Evolutionary conservation across 2,113 vertebrate genomes (phyloP).

Genomic region (Upupa epops): DNA sequence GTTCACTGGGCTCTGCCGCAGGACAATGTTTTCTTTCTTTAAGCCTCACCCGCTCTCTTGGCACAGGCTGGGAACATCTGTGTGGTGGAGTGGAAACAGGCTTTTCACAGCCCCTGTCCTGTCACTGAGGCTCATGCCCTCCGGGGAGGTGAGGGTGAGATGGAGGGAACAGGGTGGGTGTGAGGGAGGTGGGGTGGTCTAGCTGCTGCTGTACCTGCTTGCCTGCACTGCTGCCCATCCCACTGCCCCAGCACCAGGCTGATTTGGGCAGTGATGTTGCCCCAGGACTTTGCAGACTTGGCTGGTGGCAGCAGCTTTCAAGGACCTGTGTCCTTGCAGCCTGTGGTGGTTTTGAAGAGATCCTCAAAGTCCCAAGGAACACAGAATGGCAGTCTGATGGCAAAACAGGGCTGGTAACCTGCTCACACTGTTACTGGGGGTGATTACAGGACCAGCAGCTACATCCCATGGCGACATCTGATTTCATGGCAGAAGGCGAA

Average conservation of each 20-base stretch:
- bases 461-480: neutral
- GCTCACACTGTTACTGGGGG: accelerated
- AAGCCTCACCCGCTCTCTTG: constrained; percentile 16
- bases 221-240: neutral
- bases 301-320: neutral
- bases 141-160: neutral
- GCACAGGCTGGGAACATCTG: neutral
- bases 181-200: neutral
- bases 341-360: neutral
- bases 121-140: neutral
- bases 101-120: neutral
- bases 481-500: neutral
- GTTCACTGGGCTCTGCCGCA: neutral
- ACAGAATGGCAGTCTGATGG: neutral
- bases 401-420: neutral
- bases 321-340: neutral
- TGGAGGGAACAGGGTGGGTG: neutral
- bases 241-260: neutral
- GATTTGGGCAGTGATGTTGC: neutral
- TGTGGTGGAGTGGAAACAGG: neutral
- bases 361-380: neutral
- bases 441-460: neutral
- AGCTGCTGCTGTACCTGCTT: neutral
- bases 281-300: neutral
- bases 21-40: constrained; percentile 22